Evolutionary conservation across 2,113 vertebrate species (phyloP), one percentile per base, ranked within the genome.

Genomic region (Solenodon paradoxus): DNA sequence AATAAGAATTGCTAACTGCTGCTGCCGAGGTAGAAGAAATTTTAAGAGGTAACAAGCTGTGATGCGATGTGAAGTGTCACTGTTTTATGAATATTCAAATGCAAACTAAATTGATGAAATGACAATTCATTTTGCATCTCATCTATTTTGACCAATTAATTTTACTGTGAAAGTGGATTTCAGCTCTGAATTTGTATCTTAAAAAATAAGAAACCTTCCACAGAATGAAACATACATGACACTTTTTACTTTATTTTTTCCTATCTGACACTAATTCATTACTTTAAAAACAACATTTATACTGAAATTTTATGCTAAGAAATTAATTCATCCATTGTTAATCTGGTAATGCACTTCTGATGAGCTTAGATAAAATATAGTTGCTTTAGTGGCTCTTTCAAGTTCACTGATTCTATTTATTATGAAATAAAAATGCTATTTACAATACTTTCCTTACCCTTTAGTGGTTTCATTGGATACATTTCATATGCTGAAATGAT

Each of bases 111-210:
- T 35, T 81, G 81, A 57, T 26, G 12, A 88, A 90, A 69, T 38
- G 24, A 71, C 3, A 75, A 75, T 78, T 96, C 28, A 86, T 40
- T 91, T 96, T 74, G 30, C 45, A 88, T 59, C 71, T 86, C n/a
- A 38, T 88, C 12, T 69, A 5, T n/a, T 59, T 94, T 93, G 51
- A 30, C 9, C 75, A 93, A 66, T 75, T 74, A 64, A 49, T 68
- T 95, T 93, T 88, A 90, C 9, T 55, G 40, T 20, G 26, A 79
- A 77, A 74, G 66, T 90, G 63, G 3, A 32, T 6, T 26, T 38
- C 4, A 38, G 11, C 2, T 83, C 28, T 74, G 8, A 69, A 30
- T 69, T 82, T 74, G 15, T 53, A 24, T 59, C 28, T 83, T 89
- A 69, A 71, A 92, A 75, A 68, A 61, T 32, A 57, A 91, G 64